Evolutionary conservation across 2,113 vertebrate genomes (phyloP), one percentile per base, ranked within the genome.

Genomic region (Lepus americanus): DNA sequence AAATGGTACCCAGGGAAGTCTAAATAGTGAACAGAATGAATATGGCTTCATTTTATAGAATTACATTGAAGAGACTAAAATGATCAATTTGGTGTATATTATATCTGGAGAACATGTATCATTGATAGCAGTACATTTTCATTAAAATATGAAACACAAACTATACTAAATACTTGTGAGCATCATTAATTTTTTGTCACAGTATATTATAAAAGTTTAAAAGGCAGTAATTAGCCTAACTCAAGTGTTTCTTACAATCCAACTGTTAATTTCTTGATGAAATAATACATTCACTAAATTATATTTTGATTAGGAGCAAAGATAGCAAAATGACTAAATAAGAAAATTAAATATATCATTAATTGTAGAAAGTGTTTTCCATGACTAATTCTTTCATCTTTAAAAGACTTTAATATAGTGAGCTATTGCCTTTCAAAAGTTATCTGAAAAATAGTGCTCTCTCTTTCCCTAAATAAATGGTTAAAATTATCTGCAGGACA

Each of bases 181-280:
- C 90, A 97, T 93, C 70, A 94, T 96, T 97, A 95, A 92, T 81
- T 96, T 85, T 5, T 33, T 95, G 92, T 94, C 59, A 74, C 39
- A 95, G 53, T 91, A 87, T 94, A 98, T 97, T 64, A 96, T 94
- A 95, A 92, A 97, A 96, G 91, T 36, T 85, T 8, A 95, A 95
- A 96, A 95, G 70, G 66, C 59, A 95, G 70, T 93, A 98, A 98
- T 97, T 97, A 97, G 98, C 94, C 90, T 77, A 74, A 97, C n/a
- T 70, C 63, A 94, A 87, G 92, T 96, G 81, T 94, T 98, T 98
- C 29, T 88, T 77, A 85, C 29, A 96, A 96, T 90, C 70, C 1
- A 95, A 63, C 33, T 97, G 80, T 95, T 98, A 95, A 97, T 90
- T 96, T 97, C 85, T 96, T 95, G 33, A 81, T 96, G 81, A 95